phyloP scores from a whole-genome alignment of 2,797 vertebrate species.

The Acanthurus tractus region DNA sequence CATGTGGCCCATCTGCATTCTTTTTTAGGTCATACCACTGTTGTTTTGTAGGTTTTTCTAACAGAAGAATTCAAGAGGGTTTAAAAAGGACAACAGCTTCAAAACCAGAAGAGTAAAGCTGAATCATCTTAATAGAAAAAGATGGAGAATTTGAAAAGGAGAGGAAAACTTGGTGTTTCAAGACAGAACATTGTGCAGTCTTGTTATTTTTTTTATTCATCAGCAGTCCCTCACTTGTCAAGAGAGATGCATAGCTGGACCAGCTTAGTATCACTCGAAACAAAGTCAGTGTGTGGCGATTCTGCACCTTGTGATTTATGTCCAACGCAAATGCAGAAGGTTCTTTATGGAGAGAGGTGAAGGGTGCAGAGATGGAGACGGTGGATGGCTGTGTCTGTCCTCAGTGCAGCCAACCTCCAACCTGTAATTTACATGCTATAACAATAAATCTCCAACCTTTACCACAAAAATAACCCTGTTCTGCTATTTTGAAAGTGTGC shows the following conservation, averaged over 20 bases:
- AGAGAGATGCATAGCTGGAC: conserved; percentile 3
- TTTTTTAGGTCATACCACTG: conserved; percentile 24
- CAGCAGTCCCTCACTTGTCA: neutral
- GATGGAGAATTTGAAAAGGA: conserved; percentile 9
- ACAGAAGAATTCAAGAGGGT: neutral
- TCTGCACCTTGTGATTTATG: neutral
- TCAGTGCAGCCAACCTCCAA: too few relatives aligned
- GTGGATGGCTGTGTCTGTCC: neutral
- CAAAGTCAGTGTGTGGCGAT: neutral
- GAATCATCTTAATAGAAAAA: conserved; percentile 19
- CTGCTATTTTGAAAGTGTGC: neutral
- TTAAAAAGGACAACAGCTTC: conserved; percentile 4
- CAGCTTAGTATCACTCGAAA: neutral
- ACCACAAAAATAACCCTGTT: neutral
- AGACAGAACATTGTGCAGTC: neutral
- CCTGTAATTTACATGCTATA: too few relatives aligned
- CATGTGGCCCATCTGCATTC: conserved; percentile 1
- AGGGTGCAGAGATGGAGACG: neutral
- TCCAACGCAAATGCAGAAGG: conserved; percentile 15
- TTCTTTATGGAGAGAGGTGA: conserved; percentile 3
- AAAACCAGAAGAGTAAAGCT: conserved; percentile 4
- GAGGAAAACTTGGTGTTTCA: neutral
- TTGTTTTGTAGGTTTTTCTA: conserved; percentile 19
- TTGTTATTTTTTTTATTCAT: conserved; percentile 2
- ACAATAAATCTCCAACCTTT: neutral